Evolutionary conservation across 2,888 invertebrate genomes (phyloP).

Genomic region (Acleris literana): DNA sequence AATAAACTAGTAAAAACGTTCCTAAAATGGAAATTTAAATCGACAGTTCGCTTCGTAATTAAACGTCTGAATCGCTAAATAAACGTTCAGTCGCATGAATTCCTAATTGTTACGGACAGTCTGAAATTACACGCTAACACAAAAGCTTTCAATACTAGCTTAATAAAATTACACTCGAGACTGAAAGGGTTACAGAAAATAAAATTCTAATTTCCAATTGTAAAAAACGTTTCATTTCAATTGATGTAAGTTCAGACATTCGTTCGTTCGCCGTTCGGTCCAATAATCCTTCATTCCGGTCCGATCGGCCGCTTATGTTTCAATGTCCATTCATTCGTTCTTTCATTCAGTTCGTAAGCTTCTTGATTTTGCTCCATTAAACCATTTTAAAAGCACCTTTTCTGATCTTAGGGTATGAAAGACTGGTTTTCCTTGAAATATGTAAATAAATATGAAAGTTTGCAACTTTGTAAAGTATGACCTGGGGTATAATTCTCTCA

Average conservation of each 20-base stretch:
- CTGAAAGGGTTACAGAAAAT: neutral
- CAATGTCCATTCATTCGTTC: conserved; percentile 34
- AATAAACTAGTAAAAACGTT: too few relatives aligned
- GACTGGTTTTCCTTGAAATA: neutral
- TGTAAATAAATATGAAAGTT: too few relatives aligned
- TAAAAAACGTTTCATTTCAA: conserved; percentile 8
- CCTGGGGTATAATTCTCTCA: too few relatives aligned
- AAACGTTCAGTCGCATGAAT: too few relatives aligned
- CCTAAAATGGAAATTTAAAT: too few relatives aligned
- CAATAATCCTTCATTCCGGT: conserved; percentile 28
- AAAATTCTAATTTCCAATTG: neutral
- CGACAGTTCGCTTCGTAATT: too few relatives aligned
- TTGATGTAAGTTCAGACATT: conserved; percentile 15
- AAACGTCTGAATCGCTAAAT: too few relatives aligned
- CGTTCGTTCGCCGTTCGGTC: neutral
- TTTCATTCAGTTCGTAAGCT: conserved; percentile 29
- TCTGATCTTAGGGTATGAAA: neutral
- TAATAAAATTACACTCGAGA: too few relatives aligned
- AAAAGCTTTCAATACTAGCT: too few relatives aligned
- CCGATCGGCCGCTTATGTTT: conserved; percentile 29
- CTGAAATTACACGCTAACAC: too few relatives aligned
- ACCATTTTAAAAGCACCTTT: conserved; percentile 7
- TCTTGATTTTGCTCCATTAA: conserved; percentile 27
- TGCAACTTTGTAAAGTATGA: too few relatives aligned
- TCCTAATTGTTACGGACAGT: too few relatives aligned